Evolutionary conservation across 2,113 vertebrate genomes (phyloP), one percentile per base, ranked within the genome.

Genomic region (Malurus elegans): DNA sequence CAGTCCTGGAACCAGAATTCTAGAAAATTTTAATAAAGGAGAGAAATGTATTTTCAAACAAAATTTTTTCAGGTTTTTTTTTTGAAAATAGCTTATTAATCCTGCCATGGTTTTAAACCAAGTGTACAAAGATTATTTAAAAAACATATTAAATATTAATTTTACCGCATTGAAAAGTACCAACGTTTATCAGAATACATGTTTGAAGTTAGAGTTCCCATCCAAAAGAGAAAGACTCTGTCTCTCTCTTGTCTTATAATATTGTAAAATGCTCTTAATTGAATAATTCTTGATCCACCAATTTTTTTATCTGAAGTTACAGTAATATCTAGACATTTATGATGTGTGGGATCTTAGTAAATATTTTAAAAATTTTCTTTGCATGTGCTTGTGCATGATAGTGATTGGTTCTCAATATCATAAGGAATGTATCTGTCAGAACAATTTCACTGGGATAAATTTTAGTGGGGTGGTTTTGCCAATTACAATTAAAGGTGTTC

Each of bases 361-460:
- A 25, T 31, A 9, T 32, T 54, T 74, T 57, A 7, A 8, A 2
- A 3, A 38, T 47, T 51, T 60, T 65, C 17, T 76, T 48, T 87
- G 5, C 1, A 0, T 76, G 6, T n/a, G 2, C 1, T 3, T 36
- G 13, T 36, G 5, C 12, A 47, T 17, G 45, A 64, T 32, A 11
- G 1, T 40, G n/a, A 83, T 8, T 26, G 5, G 17, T 73, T 84
- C 20, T 73, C 14, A 53, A 7, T 47, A 19, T 29, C 20, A 7
- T 50, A 69, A 76, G 10, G 65, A 36, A 45, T 21, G 1, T 28
- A n/a, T 56, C 31, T 70, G 17, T 17, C 23, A 14, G 24, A 89
- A 31, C 2, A 8, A 23, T 75, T 86, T 60, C 14, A 38, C 16
- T 53, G 24, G 16, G n/a, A 67, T 56, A 66, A 45, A 64, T 76